phyloP scores from a whole-genome alignment of 2,113 vertebrate genomes.

The Gasterosteus nipponicus region DNA sequence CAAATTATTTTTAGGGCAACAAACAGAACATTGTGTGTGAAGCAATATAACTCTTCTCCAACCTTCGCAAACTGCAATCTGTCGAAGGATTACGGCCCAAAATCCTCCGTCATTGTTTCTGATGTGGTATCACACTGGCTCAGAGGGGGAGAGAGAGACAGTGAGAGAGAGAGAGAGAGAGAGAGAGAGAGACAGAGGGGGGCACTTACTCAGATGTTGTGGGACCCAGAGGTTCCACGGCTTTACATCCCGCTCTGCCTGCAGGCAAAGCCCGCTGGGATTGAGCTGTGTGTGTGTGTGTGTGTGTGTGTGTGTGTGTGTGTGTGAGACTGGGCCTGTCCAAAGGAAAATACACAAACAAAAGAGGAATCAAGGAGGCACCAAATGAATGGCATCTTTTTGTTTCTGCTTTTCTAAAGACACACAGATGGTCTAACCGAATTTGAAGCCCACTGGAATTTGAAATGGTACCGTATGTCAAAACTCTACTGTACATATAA shows the following conservation, averaged over 20 bases:
- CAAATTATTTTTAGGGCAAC: too few species aligned
- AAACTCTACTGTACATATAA: too few species aligned
- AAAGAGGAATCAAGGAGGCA: conserved; percentile 57
- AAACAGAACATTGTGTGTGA: neutral
- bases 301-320: conserved; percentile 17
- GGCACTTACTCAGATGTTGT: conserved; percentile 13
- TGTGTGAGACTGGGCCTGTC: conserved; percentile 25
- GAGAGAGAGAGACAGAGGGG: neutral
- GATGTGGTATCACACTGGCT: conserved; percentile 6
- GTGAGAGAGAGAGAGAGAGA: neutral
- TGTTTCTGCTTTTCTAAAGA: conserved; percentile 56
- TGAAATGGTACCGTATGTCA: neutral
- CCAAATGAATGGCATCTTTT: conserved; percentile 59
- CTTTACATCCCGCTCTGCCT: neutral
- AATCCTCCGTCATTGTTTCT: conserved; percentile 29
- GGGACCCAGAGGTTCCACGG: conserved; percentile 24
- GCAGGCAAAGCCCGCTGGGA: conserved; percentile 28
- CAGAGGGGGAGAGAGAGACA: conserved; percentile 4
- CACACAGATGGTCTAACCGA: conserved; percentile 69
- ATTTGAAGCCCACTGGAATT: conserved; percentile 24
- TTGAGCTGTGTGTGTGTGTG: conserved; percentile 18
- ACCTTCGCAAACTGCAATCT: conserved; percentile 1
- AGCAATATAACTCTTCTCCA: neutral
- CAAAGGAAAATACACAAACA: conserved; percentile 57
- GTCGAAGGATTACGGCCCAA: conserved; percentile 25